These are phyloP conservation scores for Anser cygnoides DNA, from an alignment of 2,113 vertebrate species.

Conservation along the genomic window DNA sequence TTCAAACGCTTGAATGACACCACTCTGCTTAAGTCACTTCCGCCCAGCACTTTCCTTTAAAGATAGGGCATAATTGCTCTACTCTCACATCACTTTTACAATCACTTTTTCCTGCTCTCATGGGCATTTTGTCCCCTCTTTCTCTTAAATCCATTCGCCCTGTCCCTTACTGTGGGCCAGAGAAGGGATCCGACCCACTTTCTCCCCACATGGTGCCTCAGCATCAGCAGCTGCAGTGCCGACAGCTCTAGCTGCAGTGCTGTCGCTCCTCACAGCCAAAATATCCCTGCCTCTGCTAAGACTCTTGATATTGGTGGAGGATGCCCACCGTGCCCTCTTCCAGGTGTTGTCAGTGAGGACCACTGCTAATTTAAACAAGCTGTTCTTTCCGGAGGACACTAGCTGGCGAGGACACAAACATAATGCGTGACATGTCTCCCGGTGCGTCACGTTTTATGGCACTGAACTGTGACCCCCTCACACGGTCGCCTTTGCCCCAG, in stretches of 20 bases:
- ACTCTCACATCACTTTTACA: not conserved
- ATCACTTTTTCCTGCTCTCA: not conserved
- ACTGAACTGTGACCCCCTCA: not conserved
- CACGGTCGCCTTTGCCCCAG: not conserved
- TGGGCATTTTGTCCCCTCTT: not conserved
- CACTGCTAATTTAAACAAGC: not conserved
- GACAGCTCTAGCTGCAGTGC: not conserved
- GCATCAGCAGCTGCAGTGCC: accelerated
- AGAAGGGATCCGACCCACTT: not conserved
- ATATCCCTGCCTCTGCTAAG: not conserved
- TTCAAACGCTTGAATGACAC: conserved; percentile 17
- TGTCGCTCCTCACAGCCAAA: accelerated
- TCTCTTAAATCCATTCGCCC: not conserved
- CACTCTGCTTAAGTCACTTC: not conserved
- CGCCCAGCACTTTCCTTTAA: not conserved
- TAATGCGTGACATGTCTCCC: not conserved
- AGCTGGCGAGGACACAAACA: not conserved
- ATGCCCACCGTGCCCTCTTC: accelerated
- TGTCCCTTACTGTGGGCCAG: accelerated
- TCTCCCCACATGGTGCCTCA: accelerated
- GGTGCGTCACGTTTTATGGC: accelerated
- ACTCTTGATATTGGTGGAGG: not conserved
- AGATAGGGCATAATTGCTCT: conserved; percentile 25
- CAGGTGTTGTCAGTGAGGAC: not conserved
- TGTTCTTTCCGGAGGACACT: not conserved